Base-by-base conservation (phyloP, 2,888 invertebrate species). In the Cremastinae sp. region DNA sequence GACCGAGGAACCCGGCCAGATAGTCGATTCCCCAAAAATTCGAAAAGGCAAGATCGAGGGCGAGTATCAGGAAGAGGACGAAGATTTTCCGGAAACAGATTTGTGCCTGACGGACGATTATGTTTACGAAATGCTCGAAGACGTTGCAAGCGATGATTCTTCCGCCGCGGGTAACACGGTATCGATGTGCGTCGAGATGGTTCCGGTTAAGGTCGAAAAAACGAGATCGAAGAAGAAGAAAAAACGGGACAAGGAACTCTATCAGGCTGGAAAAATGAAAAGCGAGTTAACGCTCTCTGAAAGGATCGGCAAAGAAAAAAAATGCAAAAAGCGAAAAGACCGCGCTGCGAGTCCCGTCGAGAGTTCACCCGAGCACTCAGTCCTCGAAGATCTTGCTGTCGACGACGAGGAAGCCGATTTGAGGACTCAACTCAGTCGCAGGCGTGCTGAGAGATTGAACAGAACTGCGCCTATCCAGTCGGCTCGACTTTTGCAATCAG, bases 341-440 rank as follows among this genome's bases (percentile, higher is more conserved):
- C 28, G 68, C 53, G 56, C 1, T 0, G 65, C 58, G 0, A 80
- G 74, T 22, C 76, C 79, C 8, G 54, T 65, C 0, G 84, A 83
- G 2, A 80, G 81, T 7, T 80, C 80, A 20, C 84, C 79, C 18
- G 85, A 84, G 4, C 78, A 76, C 7, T 66, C 79, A 2, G 76
- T 82, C 34, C 80, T 86, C 18, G 86, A 87, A 38, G 87, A 88
- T 64, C 51, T 81, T 0, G 66, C 71, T 0, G 79, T 84, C n/a
- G 87, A 87, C 14, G 87, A 85, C 45, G 80, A 80, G 14, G 89
- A 90, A 62, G 91, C 91, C 36, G 92, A 92, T 84, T 85, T 92
- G 22, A 87, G 92, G 56, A 90, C 91, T 1, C 92, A 92, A 80
- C 81, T 92, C 16, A 92, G 92, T 80, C 89, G 92, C 78, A 91